Base-by-base conservation (phyloP, 2,113 vertebrate genomes). In the Pungitius pungitius region DNA sequence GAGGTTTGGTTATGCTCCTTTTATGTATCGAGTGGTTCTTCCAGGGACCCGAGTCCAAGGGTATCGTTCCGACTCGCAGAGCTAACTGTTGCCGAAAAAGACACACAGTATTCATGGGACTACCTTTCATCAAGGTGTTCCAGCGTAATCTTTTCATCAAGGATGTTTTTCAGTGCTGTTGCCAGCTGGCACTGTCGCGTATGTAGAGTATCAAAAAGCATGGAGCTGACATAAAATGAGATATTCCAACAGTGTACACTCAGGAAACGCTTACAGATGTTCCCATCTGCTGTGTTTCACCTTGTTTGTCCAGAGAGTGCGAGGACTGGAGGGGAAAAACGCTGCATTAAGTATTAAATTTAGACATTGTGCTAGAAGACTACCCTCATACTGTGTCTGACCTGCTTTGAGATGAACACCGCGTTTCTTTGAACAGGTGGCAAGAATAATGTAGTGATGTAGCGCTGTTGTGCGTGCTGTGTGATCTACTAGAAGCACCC, bases 201-300 rank as follows among this genome's bases (percentile, higher is more conserved):
- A 67, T 63, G 61, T 55, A 27, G 42, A 47, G 18, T 54, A 39
- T 70, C 57, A 64, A 76, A n/a, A 75, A 77, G 35, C 6, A 64
- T 2, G 24, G 37, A 75, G 39, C 66, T 51, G 30, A 57, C 22
- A 47, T 57, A 66, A 60, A 80, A 65, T 82, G 45, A 80, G 64
- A 76, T 86, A 42, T 33, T 83, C 37, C 39, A 74, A 8, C 66
- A 54, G 55, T 73, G 83, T 73, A 81, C 70, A 77, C 77, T 68
- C 59, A 81, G 55, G 77, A 65, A 79, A 80, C 81, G 70, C 80
- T 76, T 86, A 84, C 87, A 87, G 78, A 68, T 85, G 83, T 83
- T 82, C 52, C 86, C 84, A 87, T 88, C 86, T 85, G 86, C 70
- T 82, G 65, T 67, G 70, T 55, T 72, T 86, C 45, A 58, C 59